Evolutionary conservation across 2,113 vertebrate genomes (phyloP).

Genomic region (Odontophorus gujanensis): DNA sequence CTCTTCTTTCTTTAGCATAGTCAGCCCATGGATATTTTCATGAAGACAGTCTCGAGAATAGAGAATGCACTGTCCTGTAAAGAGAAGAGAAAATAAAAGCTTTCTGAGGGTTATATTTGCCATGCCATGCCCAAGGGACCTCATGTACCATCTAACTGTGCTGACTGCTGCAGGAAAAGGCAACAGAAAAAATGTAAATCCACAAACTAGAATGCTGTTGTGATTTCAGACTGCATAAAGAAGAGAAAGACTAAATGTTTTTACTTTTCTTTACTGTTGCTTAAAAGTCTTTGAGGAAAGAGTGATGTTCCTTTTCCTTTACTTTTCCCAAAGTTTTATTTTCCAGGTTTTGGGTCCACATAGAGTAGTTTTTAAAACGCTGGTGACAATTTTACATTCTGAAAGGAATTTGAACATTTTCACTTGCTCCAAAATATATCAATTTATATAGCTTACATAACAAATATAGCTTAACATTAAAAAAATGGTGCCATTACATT

Average conservation of each 20-base stretch:
- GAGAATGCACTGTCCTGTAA: background rate
- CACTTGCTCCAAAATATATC: accelerated
- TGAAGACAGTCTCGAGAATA: background rate
- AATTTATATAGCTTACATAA: background rate
- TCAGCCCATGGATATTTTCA: background rate
- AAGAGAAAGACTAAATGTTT: background rate
- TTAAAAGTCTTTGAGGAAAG: background rate
- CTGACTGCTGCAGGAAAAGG: background rate
- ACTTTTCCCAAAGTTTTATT: background rate
- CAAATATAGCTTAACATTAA: background rate
- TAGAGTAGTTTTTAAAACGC: background rate
- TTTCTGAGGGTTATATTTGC: background rate
- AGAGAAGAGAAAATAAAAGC: background rate
- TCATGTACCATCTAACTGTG: background rate
- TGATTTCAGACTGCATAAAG: background rate
- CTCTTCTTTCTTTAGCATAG: background rate
- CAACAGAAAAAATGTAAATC: background rate
- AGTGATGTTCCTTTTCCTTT: background rate
- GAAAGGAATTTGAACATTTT: background rate
- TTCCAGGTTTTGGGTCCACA: background rate
- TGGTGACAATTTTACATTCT: background rate
- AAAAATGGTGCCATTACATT: background rate
- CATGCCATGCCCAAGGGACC: background rate
- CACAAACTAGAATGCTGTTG: background rate
- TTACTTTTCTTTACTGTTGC: background rate